Evolutionary conservation across 2,888 invertebrate genomes (phyloP).

Genomic region (Clanis bilineata): DNA sequence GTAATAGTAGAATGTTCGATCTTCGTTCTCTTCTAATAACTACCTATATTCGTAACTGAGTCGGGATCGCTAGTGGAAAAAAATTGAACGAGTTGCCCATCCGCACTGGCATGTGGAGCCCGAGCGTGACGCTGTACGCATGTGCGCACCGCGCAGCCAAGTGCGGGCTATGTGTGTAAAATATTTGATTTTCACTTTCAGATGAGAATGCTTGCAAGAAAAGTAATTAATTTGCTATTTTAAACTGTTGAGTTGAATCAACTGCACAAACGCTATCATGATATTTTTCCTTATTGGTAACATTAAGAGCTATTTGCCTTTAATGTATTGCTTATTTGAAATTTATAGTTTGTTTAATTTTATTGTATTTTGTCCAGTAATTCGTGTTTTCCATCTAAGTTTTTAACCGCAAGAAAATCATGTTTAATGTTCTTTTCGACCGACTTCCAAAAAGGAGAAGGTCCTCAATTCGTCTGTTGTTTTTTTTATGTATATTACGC

Average conservation of each 20-base stretch:
- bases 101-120: conserved; percentile 41
- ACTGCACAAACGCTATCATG: background rate
- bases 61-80: conserved; percentile 49
- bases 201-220: conserved; percentile 28
- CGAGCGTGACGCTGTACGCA: conserved; percentile 46
- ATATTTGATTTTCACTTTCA: conserved; percentile 73
- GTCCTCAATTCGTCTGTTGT: no score
- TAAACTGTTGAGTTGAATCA: conserved; percentile 7
- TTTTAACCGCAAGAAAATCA: no score
- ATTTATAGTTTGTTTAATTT: background rate
- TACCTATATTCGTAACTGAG: conserved; percentile 42
- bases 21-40: conserved; percentile 48
- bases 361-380: no score
- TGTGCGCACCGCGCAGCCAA: conserved; percentile 26
- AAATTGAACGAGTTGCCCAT: conserved; percentile 31
- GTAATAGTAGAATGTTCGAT: conserved; percentile 58
- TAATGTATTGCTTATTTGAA: background rate
- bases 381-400: no score
- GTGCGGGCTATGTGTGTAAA: conserved; percentile 30
- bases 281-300: background rate
- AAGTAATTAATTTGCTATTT: conserved; percentile 12
- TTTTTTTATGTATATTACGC: no score
- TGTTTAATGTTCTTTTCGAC: no score
- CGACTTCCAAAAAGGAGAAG: no score
- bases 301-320: background rate